Base-by-base conservation (phyloP, 64 coral and sea anemone genomes). In the Stichodactyla mertensii region DNA sequence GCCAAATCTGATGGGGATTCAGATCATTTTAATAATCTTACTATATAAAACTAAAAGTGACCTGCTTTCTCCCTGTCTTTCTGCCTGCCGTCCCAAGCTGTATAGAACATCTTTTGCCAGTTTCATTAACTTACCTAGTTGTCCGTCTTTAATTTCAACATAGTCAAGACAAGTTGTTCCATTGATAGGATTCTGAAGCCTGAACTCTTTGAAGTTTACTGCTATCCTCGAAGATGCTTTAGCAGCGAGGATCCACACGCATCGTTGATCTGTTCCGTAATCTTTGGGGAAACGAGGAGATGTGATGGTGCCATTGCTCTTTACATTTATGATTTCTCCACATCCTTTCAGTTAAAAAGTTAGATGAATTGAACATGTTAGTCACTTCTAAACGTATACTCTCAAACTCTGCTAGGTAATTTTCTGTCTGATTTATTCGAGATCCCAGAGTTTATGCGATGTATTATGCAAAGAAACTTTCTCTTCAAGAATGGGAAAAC, bases 121-220 rank as follows among this genome's bases (percentile, higher is more conserved):
- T 45, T 79, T 53, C 77, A 24, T 26, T 24, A 24, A 15, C 74
- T 52, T 97, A 93, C 94, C 86, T 55, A 90, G 77, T 55, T 86
- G 88, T 8, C 94, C 91, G 52, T 97, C 91, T 19, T 87, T 87
- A 64, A 97, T 78, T 24, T 97, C 88, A 0, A 97, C 88, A 55
- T 80, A 97, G 24, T 97, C 94, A 20, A 57, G n/a, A 84, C 94
- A 97, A 55, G 83, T 23, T 19, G 88, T 78, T 14, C 52, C 79
- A 55, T 77, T 77, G 15, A 56, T 84, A 55, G 91, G 28, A 53
- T 80, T 56, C 22, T 97, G 84, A 14, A 97, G 77, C 51, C 90
- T 71, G 86, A 97, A 88, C 1, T 87, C 56, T 1, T 85, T 69
- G 57, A 97, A 97, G 1, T 23, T 52, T 11, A 93, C 11, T 16